Percentiles rank a stretch among this genome's conserved stretches.
Evolutionary conservation across 2,113 vertebrate genomes (phyloP).

Genomic region (Apodemus sylvaticus): DNA sequence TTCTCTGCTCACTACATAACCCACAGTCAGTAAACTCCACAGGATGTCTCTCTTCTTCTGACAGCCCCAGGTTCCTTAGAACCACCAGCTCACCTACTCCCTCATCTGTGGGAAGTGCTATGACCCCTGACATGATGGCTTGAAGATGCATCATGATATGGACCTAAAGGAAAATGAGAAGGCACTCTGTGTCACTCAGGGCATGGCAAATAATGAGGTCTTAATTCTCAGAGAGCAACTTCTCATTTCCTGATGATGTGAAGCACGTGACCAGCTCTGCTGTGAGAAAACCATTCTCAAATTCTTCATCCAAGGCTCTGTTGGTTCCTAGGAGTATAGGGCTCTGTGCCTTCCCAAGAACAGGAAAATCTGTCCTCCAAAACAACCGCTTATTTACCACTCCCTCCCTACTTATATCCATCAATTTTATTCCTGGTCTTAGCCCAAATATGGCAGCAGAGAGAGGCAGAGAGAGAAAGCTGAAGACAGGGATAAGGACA

Average conservation of each 20-base stretch:
- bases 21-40: too few relatives aligned
- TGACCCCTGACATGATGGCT: too few relatives aligned
- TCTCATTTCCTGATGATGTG: neutral
- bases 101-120: too few relatives aligned
- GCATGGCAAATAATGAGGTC: neutral
- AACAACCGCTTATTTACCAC: neutral
- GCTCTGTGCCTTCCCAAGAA: neutral
- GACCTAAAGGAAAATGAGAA: too few relatives aligned
- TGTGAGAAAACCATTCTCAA: neutral
- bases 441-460: neutral
- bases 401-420: neutral
- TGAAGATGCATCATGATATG: too few relatives aligned
- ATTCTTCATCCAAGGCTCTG: neutral
- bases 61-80: too few relatives aligned
- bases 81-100: too few relatives aligned
- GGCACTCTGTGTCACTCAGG: neutral
- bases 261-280: neutral
- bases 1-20: too few relatives aligned
- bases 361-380: neutral
- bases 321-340: neutral
- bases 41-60: too few relatives aligned
- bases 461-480: neutral
- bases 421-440: neutral
- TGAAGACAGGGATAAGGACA: neutral
- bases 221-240: neutral